phyloP scores from a whole-genome alignment of 2,113 vertebrate species.

The Lathamus discolor region DNA sequence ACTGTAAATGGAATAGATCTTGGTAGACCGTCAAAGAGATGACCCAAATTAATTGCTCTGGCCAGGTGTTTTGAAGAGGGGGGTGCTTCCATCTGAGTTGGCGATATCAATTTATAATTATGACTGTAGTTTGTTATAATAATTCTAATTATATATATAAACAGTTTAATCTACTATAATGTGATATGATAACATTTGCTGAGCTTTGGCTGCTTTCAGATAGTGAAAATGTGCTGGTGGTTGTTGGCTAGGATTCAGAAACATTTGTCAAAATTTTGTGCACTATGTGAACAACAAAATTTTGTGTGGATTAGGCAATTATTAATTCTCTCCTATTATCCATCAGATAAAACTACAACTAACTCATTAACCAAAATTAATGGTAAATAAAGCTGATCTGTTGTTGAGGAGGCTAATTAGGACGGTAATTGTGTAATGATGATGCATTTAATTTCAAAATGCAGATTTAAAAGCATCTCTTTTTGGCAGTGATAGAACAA shows the following conservation, averaged over 20 bases:
- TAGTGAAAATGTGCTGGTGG: conserved; percentile 62
- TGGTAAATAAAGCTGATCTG: conserved; percentile 66
- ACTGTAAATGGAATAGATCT: neutral
- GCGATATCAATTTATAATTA: neutral
- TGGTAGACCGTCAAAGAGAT: neutral
- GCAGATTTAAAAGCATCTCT: conserved; percentile 16
- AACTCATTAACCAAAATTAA: conserved; percentile 71
- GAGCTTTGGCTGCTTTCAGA: conserved; percentile 57
- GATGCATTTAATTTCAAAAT: conserved; percentile 34
- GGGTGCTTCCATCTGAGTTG: neutral
- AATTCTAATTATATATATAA: conserved; percentile 55
- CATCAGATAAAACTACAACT: conserved; percentile 68
- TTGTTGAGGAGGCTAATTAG: conserved; percentile 61
- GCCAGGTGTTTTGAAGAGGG: neutral
- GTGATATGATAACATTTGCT: conserved; percentile 49
- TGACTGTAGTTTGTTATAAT: conserved; percentile 50
- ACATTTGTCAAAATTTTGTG: conserved; percentile 43
- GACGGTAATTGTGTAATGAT: conserved; percentile 42
- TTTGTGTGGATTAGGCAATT: conserved; percentile 54
- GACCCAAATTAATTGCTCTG: neutral
- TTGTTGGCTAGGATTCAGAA: conserved; percentile 53
- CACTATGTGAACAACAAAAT: conserved; percentile 51
- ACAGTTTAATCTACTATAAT: conserved; percentile 48
- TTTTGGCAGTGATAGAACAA: conserved; percentile 2
- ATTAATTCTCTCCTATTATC: conserved; percentile 67